These are phyloP conservation scores for Eolophus roseicapilla DNA, from an alignment of 2,113 vertebrate species.

Conservation along the genomic window DNA sequence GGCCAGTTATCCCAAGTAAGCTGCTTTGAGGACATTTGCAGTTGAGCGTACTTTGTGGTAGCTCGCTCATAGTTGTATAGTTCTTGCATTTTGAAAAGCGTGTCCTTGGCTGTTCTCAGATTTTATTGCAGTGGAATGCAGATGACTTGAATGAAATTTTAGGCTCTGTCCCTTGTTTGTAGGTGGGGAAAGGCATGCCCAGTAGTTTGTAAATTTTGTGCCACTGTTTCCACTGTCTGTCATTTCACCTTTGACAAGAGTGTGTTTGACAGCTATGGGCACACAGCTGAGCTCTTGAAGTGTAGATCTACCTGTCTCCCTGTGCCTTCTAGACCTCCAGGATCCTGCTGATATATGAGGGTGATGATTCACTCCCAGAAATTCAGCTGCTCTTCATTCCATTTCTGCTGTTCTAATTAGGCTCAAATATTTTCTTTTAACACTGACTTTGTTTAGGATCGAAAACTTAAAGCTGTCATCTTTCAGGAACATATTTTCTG, in stretches of 20 bases:
- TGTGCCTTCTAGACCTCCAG: neutral
- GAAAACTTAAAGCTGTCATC: neutral
- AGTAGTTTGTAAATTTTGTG: neutral
- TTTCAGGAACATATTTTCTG: neutral
- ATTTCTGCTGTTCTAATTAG: neutral
- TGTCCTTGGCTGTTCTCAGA: neutral
- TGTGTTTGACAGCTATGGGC: neutral
- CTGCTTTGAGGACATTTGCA: neutral
- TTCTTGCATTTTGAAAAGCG: neutral
- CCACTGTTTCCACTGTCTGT: neutral
- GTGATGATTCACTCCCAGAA: neutral
- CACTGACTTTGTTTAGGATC: neutral
- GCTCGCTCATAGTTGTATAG: neutral
- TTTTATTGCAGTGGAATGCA: neutral
- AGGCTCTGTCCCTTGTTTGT: neutral
- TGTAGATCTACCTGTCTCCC: neutral
- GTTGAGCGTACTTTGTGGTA: neutral
- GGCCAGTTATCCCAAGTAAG: neutral
- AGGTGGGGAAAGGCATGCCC: neutral
- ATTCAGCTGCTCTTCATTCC: neutral
- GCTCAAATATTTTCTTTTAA: conserved; percentile 18
- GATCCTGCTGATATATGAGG: neutral
- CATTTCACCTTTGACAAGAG: neutral
- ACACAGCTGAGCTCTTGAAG: neutral
- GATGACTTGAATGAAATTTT: neutral